Conservation (phyloP, 2,888 invertebrate species). For the Thereva unica region DNA sequence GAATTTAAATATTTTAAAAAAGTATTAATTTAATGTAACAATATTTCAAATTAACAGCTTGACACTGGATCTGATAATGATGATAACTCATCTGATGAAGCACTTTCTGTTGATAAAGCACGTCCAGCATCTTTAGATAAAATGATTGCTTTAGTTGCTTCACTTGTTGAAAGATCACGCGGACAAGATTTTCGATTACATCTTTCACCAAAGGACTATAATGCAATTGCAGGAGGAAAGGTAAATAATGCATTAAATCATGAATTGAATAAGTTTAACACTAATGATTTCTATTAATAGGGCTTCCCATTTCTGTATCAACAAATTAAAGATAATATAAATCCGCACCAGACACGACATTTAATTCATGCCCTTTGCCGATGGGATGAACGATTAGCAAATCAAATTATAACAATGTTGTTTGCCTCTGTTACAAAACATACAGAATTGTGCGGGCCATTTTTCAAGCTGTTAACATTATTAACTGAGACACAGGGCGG, state of each 20-base stretch:
- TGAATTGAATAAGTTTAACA: background rate
- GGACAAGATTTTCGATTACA: constrained; percentile 75
- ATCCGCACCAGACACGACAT: constrained; percentile 88
- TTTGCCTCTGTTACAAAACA: constrained; percentile 90
- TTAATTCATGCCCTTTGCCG: constrained; percentile 88
- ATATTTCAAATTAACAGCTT: constrained; percentile 47
- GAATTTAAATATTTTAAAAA: constrained; percentile 1
- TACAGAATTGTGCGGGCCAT: constrained; percentile 86
- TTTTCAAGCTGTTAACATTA: constrained; percentile 88
- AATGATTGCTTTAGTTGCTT: constrained; percentile 90
- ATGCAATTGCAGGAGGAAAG: constrained; percentile 84
- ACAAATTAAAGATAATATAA: constrained; percentile 92
- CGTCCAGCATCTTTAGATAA: constrained; percentile 91
- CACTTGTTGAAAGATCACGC: constrained; percentile 85
- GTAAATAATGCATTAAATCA: constrained; percentile 55
- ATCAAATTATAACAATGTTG: constrained; percentile 86
- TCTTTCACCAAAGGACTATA: constrained; percentile 76
- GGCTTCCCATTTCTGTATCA: constrained; percentile 93
- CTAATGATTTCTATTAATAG: constrained; percentile 57
- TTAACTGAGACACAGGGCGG: constrained; percentile 80
- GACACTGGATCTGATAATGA: constrained; percentile 59
- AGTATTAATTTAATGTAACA: background rate
- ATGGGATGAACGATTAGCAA: constrained; percentile 87
- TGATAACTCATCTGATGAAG: constrained; percentile 62
- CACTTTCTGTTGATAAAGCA: constrained; percentile 68